Conservation (phyloP, 2,888 invertebrate genomes). For the Hydrotaea cyrtoneurina region DNA sequence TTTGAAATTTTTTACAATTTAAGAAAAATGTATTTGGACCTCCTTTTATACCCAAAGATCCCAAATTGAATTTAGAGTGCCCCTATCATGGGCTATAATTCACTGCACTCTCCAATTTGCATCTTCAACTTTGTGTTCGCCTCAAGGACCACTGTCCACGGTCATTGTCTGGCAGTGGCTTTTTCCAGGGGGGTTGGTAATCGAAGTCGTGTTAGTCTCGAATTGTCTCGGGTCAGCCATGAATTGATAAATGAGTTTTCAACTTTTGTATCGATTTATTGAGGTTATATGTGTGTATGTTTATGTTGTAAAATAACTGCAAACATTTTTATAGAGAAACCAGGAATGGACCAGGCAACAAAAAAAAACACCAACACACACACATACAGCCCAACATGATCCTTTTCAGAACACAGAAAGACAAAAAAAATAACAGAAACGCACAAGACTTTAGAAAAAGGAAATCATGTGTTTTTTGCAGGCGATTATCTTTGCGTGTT, state of each 20-base stretch:
- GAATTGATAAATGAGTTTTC: slow-evolving; percentile 67
- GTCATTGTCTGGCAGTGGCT: background rate
- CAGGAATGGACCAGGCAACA: background rate
- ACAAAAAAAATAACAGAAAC: slow-evolving; percentile 3
- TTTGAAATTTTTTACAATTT: no score
- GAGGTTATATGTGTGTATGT: slow-evolving; percentile 59
- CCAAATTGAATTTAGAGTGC: no score
- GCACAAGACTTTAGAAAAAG: slow-evolving; percentile 36
- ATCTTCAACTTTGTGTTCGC: no score
- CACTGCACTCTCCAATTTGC: no score
- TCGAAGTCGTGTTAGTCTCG: slow-evolving; percentile 48
- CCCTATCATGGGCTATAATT: no score
- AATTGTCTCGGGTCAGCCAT: slow-evolving; percentile 66
- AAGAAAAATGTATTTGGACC: no score
- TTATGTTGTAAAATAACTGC: slow-evolving; percentile 62
- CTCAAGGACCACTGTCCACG: background rate
- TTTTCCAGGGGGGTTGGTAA: background rate
- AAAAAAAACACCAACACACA: slow-evolving; percentile 19
- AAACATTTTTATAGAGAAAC: slow-evolving; percentile 23
- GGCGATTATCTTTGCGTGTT: slow-evolving; percentile 37
- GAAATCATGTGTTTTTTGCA: slow-evolving; percentile 49
- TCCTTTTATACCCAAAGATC: no score
- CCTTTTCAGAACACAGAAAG: background rate
- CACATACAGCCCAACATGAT: background rate
- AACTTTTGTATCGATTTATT: slow-evolving; percentile 68